Base-by-base conservation (phyloP, 1,140 invertebrate genomes). In the Penaeus chinensis region DNA sequence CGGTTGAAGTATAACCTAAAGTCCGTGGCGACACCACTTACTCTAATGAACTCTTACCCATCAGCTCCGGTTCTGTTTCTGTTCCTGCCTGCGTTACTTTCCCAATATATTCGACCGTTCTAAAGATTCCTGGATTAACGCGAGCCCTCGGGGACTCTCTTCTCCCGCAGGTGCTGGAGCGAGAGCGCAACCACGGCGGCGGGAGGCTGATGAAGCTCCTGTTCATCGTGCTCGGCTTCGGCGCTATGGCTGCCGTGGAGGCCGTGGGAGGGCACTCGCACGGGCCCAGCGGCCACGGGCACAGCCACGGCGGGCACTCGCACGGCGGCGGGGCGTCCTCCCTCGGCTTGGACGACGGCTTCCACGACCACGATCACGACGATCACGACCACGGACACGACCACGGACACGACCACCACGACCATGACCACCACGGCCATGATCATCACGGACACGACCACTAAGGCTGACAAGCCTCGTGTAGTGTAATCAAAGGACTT, bases 171-270 rank as follows among this genome's bases (percentile, higher is more conserved):
- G 87, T 90, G n/a, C 91, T 95, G 93, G 94, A 92, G 95, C 37
- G 94, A 93, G n/a, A 94, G 92, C 87, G 93, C 95, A 85, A 95
- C 95, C 7, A 90, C 95, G 18, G 93, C 94, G 7, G 93, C 94
- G 96, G 92, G 93, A 94, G 92, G 95, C 37, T 94, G 93, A 11
- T 93, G 92, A 89, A 93, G 95, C 85, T 95, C 95, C 3, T 90
- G 95, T n/a, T 93, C 94, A 8, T 93, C 95, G 96, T 92, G 37
- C 19, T 91, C 18, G 93, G 93, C 8, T 93, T 93, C 89, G 89
- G 89, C 7, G 85, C 86, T 13, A 89, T 90, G 86, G 89, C 89
- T 10, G 83, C 89, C 1, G 77, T 90, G 27, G 87, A 90, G 80
- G 84, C 85, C 76, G 42, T 88, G 19, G 87, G 86, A n/a, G 88